Evolutionary conservation across 2,797 vertebrate genomes (phyloP).

Genomic region (Cephalopachus bancanus): DNA sequence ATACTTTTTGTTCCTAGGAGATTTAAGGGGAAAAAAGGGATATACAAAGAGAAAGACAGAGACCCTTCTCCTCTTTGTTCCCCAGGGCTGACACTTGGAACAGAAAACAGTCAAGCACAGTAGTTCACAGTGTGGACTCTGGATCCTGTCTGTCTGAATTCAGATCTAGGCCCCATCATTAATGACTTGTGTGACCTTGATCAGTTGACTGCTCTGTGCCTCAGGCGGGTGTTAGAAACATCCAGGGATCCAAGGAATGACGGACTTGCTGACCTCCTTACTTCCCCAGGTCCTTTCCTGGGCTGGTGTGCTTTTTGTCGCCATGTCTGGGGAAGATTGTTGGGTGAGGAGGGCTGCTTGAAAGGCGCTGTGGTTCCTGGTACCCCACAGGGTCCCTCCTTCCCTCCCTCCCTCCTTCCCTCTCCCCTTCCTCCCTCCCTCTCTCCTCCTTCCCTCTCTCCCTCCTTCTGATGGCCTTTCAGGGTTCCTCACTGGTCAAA

Average conservation of each 20-base stretch:
- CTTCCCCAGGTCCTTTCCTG: background rate
- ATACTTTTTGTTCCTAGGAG: background rate
- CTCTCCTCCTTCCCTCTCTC: too few relatives aligned
- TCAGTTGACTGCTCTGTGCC: too few relatives aligned
- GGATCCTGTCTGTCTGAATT: too few relatives aligned
- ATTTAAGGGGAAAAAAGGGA: background rate
- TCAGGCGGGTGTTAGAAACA: background rate
- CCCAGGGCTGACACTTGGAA: background rate
- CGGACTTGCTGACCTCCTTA: background rate
- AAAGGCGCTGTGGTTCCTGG: too few relatives aligned
- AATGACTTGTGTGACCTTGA: too few relatives aligned
- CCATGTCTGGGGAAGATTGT: background rate
- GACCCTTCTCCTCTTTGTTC: background rate
- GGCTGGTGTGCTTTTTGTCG: background rate
- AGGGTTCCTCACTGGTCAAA: background rate
- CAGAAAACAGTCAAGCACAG: too few relatives aligned
- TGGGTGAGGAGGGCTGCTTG: background rate
- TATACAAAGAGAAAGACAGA: background rate
- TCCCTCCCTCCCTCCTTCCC: too few relatives aligned
- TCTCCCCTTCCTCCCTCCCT: background rate
- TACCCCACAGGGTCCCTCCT: too few relatives aligned
- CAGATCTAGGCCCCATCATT: too few relatives aligned
- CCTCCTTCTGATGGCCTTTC: background rate
- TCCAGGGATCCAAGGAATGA: background rate
- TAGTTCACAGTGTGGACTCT: too few relatives aligned